Percentiles rank a stretch among this genome's conserved stretches.
Conservation (phyloP, 30 jellyfish, hydroid and myxozoan species). For the Cassiopea andromeda region DNA sequence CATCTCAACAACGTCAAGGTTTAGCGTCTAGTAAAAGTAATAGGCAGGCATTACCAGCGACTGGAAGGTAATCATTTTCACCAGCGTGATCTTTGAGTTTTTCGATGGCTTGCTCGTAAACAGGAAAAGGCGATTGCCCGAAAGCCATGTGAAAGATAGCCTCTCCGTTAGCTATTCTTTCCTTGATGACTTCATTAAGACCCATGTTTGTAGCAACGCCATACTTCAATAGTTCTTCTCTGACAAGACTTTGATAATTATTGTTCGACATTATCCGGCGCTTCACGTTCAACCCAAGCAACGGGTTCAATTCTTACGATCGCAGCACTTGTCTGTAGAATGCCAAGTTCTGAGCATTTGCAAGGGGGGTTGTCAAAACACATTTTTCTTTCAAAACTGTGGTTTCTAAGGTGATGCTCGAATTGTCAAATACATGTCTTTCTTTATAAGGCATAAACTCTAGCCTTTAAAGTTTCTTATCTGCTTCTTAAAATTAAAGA, state of each 20-base stretch:
- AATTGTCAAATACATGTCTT: no score
- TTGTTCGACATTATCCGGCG: background rate
- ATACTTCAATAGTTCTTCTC: constrained; percentile 35
- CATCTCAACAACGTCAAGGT: no score
- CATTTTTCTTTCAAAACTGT: no score
- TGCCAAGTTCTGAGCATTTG: no score
- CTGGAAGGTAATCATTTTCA: constrained; percentile 67
- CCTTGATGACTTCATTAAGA: constrained; percentile 43
- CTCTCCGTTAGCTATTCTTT: constrained; percentile 56
- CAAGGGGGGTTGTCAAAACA: no score
- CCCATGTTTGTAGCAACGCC: constrained; percentile 64
- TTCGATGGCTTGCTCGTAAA: constrained; percentile 45
- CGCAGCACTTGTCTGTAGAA: no score
- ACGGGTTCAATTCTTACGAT: no score
- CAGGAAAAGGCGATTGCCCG: constrained; percentile 77
- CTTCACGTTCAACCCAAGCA: background rate
- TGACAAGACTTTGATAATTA: background rate
- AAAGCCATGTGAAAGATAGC: constrained; percentile 63
- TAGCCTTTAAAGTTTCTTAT: no score
- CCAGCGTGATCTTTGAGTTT: constrained; percentile 45
- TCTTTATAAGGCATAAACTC: no score
- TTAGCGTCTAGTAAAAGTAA: no score
- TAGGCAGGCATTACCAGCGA: constrained; percentile 46
- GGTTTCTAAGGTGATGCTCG: no score
- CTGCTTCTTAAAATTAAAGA: no score